A percentile compares a stretch with the other conserved stretches of the same genome.
Conservation (phyloP, 2,888 invertebrate genomes). For the Lasioglossum pauxillum region DNA sequence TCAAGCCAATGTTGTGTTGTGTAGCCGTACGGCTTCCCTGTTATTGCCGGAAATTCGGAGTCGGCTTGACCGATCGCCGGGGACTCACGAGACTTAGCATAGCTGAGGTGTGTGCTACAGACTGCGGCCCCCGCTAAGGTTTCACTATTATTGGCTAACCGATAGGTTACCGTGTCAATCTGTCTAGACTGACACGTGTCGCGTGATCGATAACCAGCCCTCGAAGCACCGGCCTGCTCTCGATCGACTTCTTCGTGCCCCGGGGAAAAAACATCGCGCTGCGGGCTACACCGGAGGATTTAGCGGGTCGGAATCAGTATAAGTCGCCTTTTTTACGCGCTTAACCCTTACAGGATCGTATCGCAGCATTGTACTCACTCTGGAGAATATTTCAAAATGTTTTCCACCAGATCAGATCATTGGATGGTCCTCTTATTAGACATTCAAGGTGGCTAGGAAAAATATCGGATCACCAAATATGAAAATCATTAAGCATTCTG, state of each 20-base stretch:
- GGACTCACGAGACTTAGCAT: constrained; percentile 73
- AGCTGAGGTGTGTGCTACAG: constrained; percentile 61
- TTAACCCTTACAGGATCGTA: neutral
- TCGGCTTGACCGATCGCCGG: constrained; percentile 51
- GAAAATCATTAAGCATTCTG: neutral
- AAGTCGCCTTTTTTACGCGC: neutral
- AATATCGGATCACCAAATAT: no score
- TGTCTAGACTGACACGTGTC: constrained; percentile 74
- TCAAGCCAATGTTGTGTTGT: neutral
- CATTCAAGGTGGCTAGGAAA: no score
- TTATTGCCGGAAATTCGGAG: constrained; percentile 71
- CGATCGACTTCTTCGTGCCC: constrained; percentile 44
- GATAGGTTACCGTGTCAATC: constrained; percentile 81
- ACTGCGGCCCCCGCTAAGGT: constrained; percentile 71
- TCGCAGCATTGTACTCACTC: neutral
- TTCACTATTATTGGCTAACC: constrained; percentile 80
- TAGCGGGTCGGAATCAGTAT: neutral
- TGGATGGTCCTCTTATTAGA: no score
- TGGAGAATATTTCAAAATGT: neutral
- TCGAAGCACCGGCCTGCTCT: constrained; percentile 34
- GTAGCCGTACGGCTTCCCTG: constrained; percentile 60
- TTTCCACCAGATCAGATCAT: neutral
- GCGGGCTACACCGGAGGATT: neutral
- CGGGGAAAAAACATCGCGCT: neutral
- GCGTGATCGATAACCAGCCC: constrained; percentile 65